Conservation (phyloP, 2,888 invertebrate species). For the Cantharis rufa region DNA sequence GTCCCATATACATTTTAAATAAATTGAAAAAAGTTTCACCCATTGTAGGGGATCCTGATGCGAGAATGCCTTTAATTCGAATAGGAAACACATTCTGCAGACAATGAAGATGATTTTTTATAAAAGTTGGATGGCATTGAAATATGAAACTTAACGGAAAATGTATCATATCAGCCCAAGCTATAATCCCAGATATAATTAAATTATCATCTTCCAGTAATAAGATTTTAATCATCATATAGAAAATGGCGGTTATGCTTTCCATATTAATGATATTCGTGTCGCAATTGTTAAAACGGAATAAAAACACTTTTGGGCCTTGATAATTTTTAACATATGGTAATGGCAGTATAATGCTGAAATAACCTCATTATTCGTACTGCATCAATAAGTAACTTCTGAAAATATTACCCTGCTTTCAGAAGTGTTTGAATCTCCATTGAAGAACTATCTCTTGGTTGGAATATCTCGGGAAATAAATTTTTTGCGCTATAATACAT, state of each 20-base stretch:
- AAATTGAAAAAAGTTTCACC: not conserved
- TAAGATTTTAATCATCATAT: not conserved
- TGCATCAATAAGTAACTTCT: not conserved
- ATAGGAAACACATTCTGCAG: not conserved
- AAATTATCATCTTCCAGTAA: not conserved
- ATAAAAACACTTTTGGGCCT: not conserved
- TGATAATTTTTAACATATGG: not conserved
- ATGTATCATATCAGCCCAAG: not conserved
- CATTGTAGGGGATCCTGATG: not conserved
- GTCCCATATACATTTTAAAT: not conserved
- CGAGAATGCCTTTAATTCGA: not conserved
- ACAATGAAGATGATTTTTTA: not conserved
- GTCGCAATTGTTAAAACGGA: not conserved
- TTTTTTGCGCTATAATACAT: conserved; percentile 63
- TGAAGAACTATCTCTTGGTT: conserved; percentile 56
- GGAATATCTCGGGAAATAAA: conserved; percentile 63
- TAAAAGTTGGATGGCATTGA: not conserved
- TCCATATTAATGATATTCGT: not conserved
- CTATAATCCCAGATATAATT: not conserved
- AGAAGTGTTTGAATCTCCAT: conserved; percentile 38
- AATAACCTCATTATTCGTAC: not conserved
- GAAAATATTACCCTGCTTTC: not conserved
- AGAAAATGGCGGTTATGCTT: accelerated
- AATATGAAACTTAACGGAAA: not conserved
- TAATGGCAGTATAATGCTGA: not conserved